A percentile compares a stretch with the other conserved stretches of the same genome.
Conservation (phyloP, 2,888 invertebrate species). For the Linyphia triangularis region DNA sequence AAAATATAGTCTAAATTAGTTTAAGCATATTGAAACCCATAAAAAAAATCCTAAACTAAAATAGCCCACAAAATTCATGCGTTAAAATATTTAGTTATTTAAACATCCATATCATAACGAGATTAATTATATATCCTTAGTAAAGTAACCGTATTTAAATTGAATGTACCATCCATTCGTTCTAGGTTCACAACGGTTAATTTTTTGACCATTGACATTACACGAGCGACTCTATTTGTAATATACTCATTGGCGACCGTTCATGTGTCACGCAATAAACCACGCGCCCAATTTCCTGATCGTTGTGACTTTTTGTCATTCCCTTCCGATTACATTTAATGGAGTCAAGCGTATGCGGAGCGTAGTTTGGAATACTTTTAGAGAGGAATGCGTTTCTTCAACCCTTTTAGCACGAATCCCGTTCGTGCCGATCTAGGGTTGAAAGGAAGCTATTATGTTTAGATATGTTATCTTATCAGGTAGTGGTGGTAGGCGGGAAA, state of each 20-base stretch:
- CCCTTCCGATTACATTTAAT: slow-evolving; percentile 41
- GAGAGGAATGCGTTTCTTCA: neutral
- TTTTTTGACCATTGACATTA: neutral
- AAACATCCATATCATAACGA: no score
- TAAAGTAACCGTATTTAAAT: no score
- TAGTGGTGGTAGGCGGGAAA: no score
- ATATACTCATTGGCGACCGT: no score
- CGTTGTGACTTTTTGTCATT: slow-evolving; percentile 6
- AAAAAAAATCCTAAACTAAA: no score
- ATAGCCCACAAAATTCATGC: no score
- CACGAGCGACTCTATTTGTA: no score
- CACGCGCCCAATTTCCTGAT: slow-evolving; percentile 16
- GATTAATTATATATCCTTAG: no score
- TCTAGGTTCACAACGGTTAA: neutral
- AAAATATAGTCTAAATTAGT: no score
- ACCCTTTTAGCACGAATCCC: neutral
- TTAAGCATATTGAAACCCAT: no score
- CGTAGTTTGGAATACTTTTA: neutral
- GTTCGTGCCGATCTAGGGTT: slow-evolving; percentile 13
- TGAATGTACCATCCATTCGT: no score
- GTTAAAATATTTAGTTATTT: no score
- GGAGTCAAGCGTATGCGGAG: neutral
- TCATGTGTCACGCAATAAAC: neutral
- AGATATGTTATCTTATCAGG: neutral
- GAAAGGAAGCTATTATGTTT: neutral